Evolutionary conservation across 2,113 vertebrate genomes (phyloP).

Genomic region (Deroptyus accipitrinus): DNA sequence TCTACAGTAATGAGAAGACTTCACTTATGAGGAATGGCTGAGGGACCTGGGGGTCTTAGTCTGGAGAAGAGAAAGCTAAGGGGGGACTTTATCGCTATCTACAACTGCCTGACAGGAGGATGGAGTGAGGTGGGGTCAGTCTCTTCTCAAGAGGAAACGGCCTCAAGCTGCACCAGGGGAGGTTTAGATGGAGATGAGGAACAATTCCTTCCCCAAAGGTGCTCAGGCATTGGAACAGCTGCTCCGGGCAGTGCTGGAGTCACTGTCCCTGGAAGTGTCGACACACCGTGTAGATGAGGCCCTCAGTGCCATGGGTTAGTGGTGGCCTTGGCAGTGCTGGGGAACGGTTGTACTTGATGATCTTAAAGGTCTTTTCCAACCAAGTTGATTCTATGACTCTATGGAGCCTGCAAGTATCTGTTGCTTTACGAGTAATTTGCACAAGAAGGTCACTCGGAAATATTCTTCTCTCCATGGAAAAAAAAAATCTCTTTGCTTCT

Average conservation of each 20-base stretch:
- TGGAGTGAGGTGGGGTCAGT: background rate
- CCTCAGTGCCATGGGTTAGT: background rate
- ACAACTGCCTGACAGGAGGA: background rate
- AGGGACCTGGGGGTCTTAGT: background rate
- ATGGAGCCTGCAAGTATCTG: background rate
- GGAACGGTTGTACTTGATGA: background rate
- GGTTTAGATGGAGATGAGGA: background rate
- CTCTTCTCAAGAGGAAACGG: background rate
- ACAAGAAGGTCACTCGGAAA: background rate
- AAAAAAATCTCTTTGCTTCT: background rate
- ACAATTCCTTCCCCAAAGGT: background rate
- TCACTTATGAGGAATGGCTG: background rate
- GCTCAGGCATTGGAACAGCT: background rate
- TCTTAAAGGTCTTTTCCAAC: background rate
- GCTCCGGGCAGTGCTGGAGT: background rate
- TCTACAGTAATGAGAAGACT: background rate
- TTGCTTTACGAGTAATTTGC: background rate
- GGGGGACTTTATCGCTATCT: background rate
- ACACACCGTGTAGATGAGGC: accelerated
- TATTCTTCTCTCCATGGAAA: background rate
- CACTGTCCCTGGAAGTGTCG: accelerated
- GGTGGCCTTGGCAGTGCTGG: background rate
- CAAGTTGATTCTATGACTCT: background rate
- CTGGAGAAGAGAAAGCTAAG: background rate
- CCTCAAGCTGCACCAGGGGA: background rate